phyloP scores from a whole-genome alignment of 2,888 invertebrate species.

The Melangyna quadrimaculata region DNA sequence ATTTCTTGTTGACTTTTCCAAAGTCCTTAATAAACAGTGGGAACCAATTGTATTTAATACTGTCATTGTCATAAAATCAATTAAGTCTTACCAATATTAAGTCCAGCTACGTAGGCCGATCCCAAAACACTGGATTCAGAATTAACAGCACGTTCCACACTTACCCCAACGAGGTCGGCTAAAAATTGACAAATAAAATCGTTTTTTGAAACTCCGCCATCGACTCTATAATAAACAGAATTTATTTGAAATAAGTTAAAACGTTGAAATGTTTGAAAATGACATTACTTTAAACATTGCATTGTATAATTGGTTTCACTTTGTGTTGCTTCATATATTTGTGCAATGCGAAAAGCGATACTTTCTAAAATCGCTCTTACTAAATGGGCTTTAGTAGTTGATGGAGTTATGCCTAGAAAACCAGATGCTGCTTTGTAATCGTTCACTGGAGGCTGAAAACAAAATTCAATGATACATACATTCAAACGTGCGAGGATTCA shows the following conservation, averaged over 20 bases:
- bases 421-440: slow-evolving; percentile 92
- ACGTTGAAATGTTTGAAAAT: background rate
- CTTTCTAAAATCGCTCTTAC: slow-evolving; percentile 93
- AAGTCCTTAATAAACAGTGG: slow-evolving; percentile 84
- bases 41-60: no score
- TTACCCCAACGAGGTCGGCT: slow-evolving; percentile 89
- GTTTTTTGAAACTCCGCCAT: slow-evolving; percentile 98
- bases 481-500: background rate
- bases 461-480: background rate
- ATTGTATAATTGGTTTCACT: slow-evolving; percentile 86
- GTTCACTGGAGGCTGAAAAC: slow-evolving; percentile 91
- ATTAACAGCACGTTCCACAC: slow-evolving; percentile 88
- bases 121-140: slow-evolving; percentile 93
- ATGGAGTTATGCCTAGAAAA: slow-evolving; percentile 86
- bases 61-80: no score
- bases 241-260: background rate
- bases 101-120: slow-evolving; percentile 92
- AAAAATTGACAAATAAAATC: slow-evolving; percentile 94
- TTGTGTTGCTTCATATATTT: slow-evolving; percentile 88
- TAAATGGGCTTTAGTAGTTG: slow-evolving; percentile 89
- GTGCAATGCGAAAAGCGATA: slow-evolving; percentile 90
- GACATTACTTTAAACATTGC: slow-evolving; percentile 83
- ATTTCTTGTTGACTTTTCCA: slow-evolving; percentile 88
- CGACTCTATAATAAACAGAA: slow-evolving; percentile 84
- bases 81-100: slow-evolving; percentile 85